These are phyloP conservation scores for Drosophila histrio DNA, from an alignment of 2,888 invertebrate species.

Conservation along the genomic window DNA sequence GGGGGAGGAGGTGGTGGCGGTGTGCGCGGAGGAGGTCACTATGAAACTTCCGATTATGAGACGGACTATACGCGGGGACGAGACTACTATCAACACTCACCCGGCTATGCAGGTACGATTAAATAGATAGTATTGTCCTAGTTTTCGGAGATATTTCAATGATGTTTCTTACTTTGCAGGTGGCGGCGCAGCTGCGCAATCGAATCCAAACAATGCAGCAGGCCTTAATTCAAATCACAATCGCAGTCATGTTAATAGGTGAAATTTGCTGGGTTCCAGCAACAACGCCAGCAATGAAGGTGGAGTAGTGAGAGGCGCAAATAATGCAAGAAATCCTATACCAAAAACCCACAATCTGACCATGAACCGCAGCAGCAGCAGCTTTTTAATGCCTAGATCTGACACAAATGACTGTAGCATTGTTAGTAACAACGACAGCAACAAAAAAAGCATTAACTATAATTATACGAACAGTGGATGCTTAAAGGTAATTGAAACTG, in stretches of 20 bases:
- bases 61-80: constrained; percentile 82
- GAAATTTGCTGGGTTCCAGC: constrained; percentile 80
- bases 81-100: constrained; percentile 84
- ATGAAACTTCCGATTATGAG: constrained; percentile 83
- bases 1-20: constrained; percentile 48
- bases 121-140: background rate
- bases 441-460: constrained; percentile 30
- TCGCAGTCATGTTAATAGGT: constrained; percentile 84
- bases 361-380: constrained; percentile 47
- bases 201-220: constrained; percentile 69
- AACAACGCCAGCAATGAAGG: constrained; percentile 61
- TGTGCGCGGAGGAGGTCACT: constrained; percentile 64
- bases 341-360: constrained; percentile 53
- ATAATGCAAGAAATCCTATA: constrained; percentile 51
- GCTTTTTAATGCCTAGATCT: constrained; percentile 35
- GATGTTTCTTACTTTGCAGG: constrained; percentile 25
- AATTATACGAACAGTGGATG: constrained; percentile 20
- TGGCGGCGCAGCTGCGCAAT: constrained; percentile 64
- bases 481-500: constrained; percentile 29
- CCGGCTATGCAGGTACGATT: constrained; percentile 81
- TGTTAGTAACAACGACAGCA: constrained; percentile 28
- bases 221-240: constrained; percentile 83
- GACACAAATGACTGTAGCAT: constrained; percentile 44
- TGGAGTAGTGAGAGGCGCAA: constrained; percentile 54
- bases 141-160: background rate